Conservation (phyloP, 1,140 invertebrate genomes). For the Aphelenchoides avenae region DNA sequence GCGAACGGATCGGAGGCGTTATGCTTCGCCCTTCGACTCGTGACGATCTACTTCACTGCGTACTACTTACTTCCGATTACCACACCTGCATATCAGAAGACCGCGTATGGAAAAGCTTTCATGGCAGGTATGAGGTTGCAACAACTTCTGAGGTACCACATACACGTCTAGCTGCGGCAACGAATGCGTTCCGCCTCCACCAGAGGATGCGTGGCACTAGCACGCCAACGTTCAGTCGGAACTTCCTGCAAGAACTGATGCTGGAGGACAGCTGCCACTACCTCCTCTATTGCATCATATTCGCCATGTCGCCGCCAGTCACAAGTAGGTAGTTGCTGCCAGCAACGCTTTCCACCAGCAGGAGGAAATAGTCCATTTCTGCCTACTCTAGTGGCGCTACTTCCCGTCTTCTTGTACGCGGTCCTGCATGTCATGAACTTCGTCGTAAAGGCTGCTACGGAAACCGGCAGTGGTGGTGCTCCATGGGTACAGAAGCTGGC, state of each 20-base stretch:
- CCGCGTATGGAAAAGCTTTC: constrained; percentile 40
- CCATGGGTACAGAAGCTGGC: neutral
- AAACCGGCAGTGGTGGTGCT: constrained; percentile 18
- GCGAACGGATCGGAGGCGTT: constrained; percentile 4
- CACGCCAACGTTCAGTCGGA: constrained; percentile 33
- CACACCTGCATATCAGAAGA: neutral
- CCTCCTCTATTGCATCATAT: constrained; percentile 85
- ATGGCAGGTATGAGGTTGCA: constrained; percentile 29
- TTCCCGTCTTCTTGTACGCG: constrained; percentile 37
- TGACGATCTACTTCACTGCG: constrained; percentile 39
- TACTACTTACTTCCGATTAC: constrained; percentile 26
- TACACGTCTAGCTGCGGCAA: constrained; percentile 71
- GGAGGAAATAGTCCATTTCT: constrained; percentile 11
- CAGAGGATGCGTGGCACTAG: constrained; percentile 73
- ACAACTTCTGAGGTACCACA: neutral
- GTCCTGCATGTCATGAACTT: constrained; percentile 32
- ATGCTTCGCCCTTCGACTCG: constrained; percentile 24
- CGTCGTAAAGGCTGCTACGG: constrained; percentile 21
- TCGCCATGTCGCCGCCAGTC: constrained; percentile 79
- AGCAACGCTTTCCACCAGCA: constrained; percentile 1
- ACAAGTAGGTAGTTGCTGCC: constrained; percentile 64
- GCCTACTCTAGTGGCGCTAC: constrained; percentile 32
- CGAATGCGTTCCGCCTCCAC: constrained; percentile 83
- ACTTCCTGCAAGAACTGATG: constrained; percentile 33
- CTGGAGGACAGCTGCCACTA: constrained; percentile 68